Base-by-base conservation (phyloP, 2,888 invertebrate genomes). In the Proisotoma minuta region DNA sequence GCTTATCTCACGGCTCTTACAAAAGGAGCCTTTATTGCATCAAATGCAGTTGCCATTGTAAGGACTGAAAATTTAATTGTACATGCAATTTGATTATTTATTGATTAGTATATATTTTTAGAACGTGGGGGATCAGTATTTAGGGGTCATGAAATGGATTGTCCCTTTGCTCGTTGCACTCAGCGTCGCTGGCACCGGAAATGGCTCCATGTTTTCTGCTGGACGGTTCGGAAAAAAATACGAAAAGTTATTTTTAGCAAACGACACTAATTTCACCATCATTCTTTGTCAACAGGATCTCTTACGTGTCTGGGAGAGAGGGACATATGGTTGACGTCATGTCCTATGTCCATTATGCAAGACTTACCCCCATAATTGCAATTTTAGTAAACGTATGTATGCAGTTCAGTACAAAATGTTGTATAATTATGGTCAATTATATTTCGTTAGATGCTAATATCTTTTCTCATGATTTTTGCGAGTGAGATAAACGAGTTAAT, bases 1-100 rank as follows among this genome's bases (percentile, higher is more conserved):
- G 92, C 95, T 48, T 97, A 97, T 79, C 80, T 96, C 79, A 91
- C 95, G 24, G 94, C 92, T 69, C 92, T 97, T 91, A 91, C 93
- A 58, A 89, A 91, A 39, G 84, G 85, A 76, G 93, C 94, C 79
- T 88, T 97, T 86, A 84, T 91, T 62, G 87, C 87, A 74, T 93
- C 93, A 61, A 90, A 92, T 77, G 95, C 96, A 22, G 95, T 96
- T 56, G 96, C 95, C n/a, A 91, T 96, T 75, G 85, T 85, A 77
- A 78, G 81, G 28, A 15, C 23, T 20, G 2, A 47, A 43, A 3
- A 49, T 23, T 27, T 20, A n/a, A 18, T 23, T 54, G 53, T n/a
- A 8, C 48, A 15, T 10, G 12, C 39, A 3, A 15, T 28, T 24
- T 40, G 26, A 18, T 23, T 15, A 5, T 8, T 53, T 28, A 3